These are phyloP conservation scores for Yponomeuta cagnagella DNA, from an alignment of 2,888 invertebrate species.

Conservation along the genomic window DNA sequence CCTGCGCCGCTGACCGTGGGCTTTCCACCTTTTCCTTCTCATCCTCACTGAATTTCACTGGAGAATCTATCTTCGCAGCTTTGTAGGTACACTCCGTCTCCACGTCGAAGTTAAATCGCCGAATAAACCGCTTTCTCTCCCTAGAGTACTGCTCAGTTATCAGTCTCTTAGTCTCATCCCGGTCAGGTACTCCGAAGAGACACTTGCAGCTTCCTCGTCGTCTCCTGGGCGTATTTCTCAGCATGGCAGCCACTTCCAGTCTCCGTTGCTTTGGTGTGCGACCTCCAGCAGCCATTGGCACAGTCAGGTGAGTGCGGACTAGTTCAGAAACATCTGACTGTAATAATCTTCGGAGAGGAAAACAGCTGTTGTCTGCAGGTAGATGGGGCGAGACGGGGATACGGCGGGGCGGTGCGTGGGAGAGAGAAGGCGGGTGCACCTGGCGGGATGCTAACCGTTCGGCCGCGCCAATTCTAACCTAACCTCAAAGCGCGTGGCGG, in stretches of 20 bases:
- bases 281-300: constrained; percentile 60
- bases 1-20: constrained; percentile 56
- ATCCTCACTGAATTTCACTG: constrained; percentile 62
- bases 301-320: constrained; percentile 66
- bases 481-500: constrained; percentile 34
- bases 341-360: constrained; percentile 66
- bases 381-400: constrained; percentile 45
- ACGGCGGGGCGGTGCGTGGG: constrained; percentile 35
- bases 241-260: constrained; percentile 53
- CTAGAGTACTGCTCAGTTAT: constrained; percentile 76
- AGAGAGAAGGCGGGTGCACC: constrained; percentile 60
- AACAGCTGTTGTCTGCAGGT: constrained; percentile 71
- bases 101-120: constrained; percentile 77
- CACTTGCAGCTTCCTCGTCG: constrained; percentile 73
- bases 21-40: constrained; percentile 54
- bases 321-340: constrained; percentile 71
- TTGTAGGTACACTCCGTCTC: constrained; percentile 62
- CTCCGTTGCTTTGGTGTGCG: constrained; percentile 67
- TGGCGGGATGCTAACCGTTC: constrained; percentile 39
- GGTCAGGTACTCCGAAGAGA: constrained; percentile 77
- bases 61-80: constrained; percentile 57
- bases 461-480: constrained; percentile 73
- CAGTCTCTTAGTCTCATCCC: constrained; percentile 74
- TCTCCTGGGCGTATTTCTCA: constrained; percentile 57
- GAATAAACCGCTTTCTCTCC: constrained; percentile 75